phyloP scores from a whole-genome alignment of 1,140 invertebrate species.

The Drosophila kurseongensis region DNA sequence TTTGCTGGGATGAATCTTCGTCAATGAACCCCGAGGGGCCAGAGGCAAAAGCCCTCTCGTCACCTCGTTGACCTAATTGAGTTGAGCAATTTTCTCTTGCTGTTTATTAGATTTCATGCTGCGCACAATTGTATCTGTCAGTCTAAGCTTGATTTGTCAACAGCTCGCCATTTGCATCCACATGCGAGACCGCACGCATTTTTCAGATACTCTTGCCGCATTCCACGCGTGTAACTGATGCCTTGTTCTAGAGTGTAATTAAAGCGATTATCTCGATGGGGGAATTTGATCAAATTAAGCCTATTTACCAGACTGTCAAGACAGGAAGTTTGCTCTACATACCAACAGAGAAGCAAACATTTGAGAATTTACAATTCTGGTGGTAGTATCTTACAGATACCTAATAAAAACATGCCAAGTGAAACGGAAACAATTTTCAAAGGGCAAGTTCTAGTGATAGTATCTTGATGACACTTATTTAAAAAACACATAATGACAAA shows the following conservation, averaged over 20 bases:
- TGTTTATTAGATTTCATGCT: constrained; percentile 72
- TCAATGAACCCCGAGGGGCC: constrained; percentile 23
- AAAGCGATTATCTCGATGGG: constrained; percentile 58
- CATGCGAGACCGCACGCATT: constrained; percentile 27
- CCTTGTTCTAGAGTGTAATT: constrained; percentile 71
- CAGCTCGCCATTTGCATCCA: constrained; percentile 40
- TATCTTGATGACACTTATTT: too few relatives aligned
- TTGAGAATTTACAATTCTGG: background rate
- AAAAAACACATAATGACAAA: too few relatives aligned
- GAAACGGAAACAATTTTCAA: too few relatives aligned
- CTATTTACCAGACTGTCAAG: constrained; percentile 36
- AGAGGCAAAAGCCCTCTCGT: constrained; percentile 14
- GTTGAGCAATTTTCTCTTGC: constrained; percentile 70
- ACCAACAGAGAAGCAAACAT: constrained; percentile 1
- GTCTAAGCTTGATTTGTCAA: constrained; percentile 60
- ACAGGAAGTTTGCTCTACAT: constrained; percentile 68
- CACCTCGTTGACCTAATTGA: constrained; percentile 69
- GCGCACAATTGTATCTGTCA: constrained; percentile 58
- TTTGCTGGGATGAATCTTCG: constrained; percentile 35
- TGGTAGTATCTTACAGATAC: background rate
- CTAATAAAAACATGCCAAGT: too few relatives aligned
- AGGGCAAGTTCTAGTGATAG: too few relatives aligned
- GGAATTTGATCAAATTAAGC: constrained; percentile 66
- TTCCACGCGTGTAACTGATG: constrained; percentile 28
- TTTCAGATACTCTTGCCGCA: constrained; percentile 30